Evolutionary conservation across 1,140 invertebrate species (phyloP).

Genomic region (Phenacoccus solenopsis): DNA sequence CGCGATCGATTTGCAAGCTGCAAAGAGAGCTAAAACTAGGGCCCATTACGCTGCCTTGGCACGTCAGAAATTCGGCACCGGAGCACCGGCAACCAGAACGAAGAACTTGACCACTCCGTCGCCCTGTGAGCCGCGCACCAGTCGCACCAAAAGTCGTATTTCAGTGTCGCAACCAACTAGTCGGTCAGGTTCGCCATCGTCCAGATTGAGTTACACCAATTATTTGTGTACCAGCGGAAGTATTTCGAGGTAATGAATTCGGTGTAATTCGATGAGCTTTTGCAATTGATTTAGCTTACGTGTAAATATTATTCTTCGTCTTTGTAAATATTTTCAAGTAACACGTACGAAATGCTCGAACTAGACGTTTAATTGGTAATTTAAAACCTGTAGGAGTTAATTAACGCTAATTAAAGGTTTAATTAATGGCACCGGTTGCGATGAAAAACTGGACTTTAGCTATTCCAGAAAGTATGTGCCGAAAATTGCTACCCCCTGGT

Average conservation of each 20-base stretch:
- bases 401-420: background rate
- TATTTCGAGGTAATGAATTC: background rate
- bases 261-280: too few relatives aligned
- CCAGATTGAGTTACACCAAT: slow-evolving; percentile 56
- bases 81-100: slow-evolving; percentile 1
- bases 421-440: background rate
- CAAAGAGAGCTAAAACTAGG: slow-evolving; percentile 66
- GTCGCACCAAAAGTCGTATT: slow-evolving; percentile 45
- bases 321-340: too few relatives aligned
- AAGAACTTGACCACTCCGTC: slow-evolving; percentile 34
- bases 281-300: too few relatives aligned
- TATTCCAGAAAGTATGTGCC: too few relatives aligned
- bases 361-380: too few relatives aligned
- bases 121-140: slow-evolving; percentile 43
- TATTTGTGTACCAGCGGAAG: slow-evolving; percentile 36
- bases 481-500: too few relatives aligned
- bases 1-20: slow-evolving; percentile 82
- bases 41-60: slow-evolving; percentile 64
- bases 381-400: background rate
- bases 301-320: too few relatives aligned
- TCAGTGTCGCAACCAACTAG: slow-evolving; percentile 53
- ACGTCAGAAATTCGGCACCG: slow-evolving; percentile 45
- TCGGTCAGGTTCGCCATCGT: slow-evolving; percentile 74
- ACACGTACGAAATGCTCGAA: too few relatives aligned
- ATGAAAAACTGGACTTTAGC: too few relatives aligned